A percentile compares a stretch with the other conserved stretches of the same genome.
phyloP scores from a whole-genome alignment of 2,888 invertebrate species.

The Strigamia maritima region DNA sequence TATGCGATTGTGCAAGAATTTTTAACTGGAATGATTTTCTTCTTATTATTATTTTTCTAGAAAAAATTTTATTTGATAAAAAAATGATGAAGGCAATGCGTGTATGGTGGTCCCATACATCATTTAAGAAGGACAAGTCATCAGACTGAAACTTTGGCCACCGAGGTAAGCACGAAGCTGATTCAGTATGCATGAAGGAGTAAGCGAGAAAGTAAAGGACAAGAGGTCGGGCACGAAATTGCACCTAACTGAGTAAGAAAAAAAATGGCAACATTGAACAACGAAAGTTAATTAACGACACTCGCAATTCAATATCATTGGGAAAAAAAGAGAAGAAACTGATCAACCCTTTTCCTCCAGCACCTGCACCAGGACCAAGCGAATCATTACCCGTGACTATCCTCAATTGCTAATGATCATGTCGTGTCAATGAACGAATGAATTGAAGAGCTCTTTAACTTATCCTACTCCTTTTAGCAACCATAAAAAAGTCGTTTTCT shows the following conservation, averaged over 20 bases:
- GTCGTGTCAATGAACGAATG: slow-evolving; percentile 7
- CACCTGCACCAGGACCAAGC: background rate
- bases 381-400: background rate
- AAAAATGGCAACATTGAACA: background rate
- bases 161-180: slow-evolving; percentile 29
- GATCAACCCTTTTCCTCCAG: background rate
- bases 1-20: too few relatives aligned
- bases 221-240: slow-evolving; percentile 26
- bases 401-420: slow-evolving; percentile 1
- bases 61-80: background rate
- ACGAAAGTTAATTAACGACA: slow-evolving; percentile 26
- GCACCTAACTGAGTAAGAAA: background rate
- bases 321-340: background rate
- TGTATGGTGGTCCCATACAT: slow-evolving; percentile 32
- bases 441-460: slow-evolving; percentile 5
- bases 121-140: slow-evolving; percentile 26
- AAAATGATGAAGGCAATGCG: background rate
- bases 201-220: slow-evolving; percentile 22
- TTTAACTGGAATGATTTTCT: background rate
- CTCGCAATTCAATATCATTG: background rate
- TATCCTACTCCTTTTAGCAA: slow-evolving; percentile 2
- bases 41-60: too few relatives aligned
- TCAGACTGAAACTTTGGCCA: slow-evolving; percentile 22
- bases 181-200: slow-evolving; percentile 24
- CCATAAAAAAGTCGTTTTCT: slow-evolving; percentile 26